Percentiles rank a stretch among this genome's conserved stretches.
Evolutionary conservation across 2,888 invertebrate genomes (phyloP).

Genomic region (Monochamus alternatus): DNA sequence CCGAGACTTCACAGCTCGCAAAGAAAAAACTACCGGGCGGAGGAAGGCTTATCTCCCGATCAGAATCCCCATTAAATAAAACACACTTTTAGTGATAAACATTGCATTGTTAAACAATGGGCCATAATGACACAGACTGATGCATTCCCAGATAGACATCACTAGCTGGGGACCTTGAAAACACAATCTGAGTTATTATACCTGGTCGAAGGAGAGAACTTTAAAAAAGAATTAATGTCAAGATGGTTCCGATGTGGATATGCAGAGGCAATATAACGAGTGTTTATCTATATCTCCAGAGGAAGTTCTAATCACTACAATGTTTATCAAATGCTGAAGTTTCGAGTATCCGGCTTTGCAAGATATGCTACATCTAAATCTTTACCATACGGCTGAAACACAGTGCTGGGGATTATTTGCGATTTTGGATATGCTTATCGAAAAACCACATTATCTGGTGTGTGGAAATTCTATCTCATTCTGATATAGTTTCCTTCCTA

Average conservation of each 20-base stretch:
- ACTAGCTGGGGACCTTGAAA: conserved; percentile 42
- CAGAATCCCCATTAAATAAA: conserved; percentile 52
- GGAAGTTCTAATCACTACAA: conserved; percentile 65
- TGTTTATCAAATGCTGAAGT: conserved; percentile 64
- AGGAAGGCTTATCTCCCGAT: conserved; percentile 38
- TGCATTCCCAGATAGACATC: conserved; percentile 60
- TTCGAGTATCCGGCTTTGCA: conserved; percentile 63
- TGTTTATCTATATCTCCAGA: conserved; percentile 63
- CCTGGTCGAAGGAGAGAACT: conserved; percentile 44
- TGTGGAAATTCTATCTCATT: too few species aligned
- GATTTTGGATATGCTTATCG: too few species aligned
- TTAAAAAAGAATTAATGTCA: conserved; percentile 37
- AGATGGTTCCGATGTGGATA: conserved; percentile 36
- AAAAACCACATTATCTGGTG: too few species aligned
- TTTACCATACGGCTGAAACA: neutral
- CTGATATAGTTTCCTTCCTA: too few species aligned
- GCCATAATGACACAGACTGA: conserved; percentile 65
- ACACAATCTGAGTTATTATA: conserved; percentile 49
- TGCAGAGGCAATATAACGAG: conserved; percentile 34
- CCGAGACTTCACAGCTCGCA: conserved; percentile 24
- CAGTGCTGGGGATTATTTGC: too few species aligned
- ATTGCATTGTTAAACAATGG: conserved; percentile 63
- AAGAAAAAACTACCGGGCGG: conserved; percentile 41
- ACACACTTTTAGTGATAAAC: conserved; percentile 60
- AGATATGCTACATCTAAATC: conserved; percentile 42